phyloP scores from a whole-genome alignment of 2,113 vertebrate species.

The Hemiprocne comata region DNA sequence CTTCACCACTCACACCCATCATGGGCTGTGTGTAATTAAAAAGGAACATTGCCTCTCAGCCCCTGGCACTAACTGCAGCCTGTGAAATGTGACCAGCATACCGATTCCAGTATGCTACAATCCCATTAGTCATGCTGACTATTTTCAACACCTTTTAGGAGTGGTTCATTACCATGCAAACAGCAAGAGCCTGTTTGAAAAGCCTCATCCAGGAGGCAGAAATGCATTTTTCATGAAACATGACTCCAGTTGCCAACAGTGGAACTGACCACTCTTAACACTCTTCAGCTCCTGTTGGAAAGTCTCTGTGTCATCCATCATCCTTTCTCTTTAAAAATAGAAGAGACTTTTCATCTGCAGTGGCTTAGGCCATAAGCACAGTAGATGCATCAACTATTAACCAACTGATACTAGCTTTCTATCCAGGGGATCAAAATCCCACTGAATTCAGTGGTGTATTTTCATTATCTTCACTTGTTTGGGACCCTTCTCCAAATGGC shows the following conservation, averaged over 20 bases:
- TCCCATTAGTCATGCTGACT: slow-evolving; percentile 2
- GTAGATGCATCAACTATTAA: not conserved
- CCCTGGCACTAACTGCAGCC: not conserved
- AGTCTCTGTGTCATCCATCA: not conserved
- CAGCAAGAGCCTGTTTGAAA: not conserved
- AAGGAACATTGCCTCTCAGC: not conserved
- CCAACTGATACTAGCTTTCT: not conserved
- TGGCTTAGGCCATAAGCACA: not conserved
- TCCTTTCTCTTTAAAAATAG: not conserved
- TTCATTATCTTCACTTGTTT: not conserved
- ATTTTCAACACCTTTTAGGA: not conserved
- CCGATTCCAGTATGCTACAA: not conserved
- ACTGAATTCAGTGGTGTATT: not conserved
- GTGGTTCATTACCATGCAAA: slow-evolving; percentile 8
- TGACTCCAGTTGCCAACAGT: not conserved
- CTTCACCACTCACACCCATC: accelerated
- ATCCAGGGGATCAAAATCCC: not conserved
- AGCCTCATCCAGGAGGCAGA: not conserved
- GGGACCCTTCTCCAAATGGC: not conserved
- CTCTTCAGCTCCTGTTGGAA: not conserved
- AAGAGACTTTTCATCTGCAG: not conserved
- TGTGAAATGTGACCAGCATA: not conserved
- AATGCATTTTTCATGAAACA: not conserved
- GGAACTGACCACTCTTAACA: not conserved
- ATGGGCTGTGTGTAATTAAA: not conserved